Evolutionary conservation across 2,797 vertebrate species (phyloP).

Genomic region (Pangasius larnaudii): DNA sequence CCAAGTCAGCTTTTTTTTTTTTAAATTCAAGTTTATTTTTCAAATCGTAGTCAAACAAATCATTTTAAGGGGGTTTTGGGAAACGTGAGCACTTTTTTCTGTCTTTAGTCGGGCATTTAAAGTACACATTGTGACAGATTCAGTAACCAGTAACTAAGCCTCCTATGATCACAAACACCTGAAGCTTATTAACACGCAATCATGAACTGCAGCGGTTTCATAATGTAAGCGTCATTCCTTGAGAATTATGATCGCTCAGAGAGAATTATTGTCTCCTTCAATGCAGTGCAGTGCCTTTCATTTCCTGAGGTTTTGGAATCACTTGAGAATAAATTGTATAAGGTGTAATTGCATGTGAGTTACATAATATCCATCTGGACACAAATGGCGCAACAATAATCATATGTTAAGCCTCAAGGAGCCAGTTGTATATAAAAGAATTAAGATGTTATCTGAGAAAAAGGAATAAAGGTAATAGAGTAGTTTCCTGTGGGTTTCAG

Average conservation of each 20-base stretch:
- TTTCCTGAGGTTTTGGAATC: conserved; percentile 21
- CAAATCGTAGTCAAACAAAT: not conserved
- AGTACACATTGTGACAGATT: conserved; percentile 10
- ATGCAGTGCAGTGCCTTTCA: conserved; percentile 22
- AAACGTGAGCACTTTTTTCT: conserved; percentile 1
- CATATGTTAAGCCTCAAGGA: conserved; percentile 9
- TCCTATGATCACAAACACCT: conserved; percentile 4
- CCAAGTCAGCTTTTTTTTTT: conserved; percentile 4
- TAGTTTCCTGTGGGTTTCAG: conserved; percentile 27
- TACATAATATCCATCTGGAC: conserved; percentile 30
- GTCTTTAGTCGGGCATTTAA: not conserved
- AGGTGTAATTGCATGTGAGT: conserved; percentile 13
- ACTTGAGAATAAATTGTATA: not conserved
- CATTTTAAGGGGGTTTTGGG: conserved; percentile 5
- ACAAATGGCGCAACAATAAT: conserved; percentile 2
- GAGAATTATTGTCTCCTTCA: conserved; percentile 20
- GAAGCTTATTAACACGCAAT: conserved; percentile 33
- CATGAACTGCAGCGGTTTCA: not conserved
- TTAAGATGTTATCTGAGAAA: conserved; percentile 35
- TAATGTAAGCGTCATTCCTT: not conserved
- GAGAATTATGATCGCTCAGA: conserved; percentile 8
- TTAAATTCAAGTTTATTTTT: conserved; percentile 31
- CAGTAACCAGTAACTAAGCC: not conserved
- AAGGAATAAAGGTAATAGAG: conserved; percentile 16
- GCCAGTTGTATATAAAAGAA: conserved; percentile 19